phyloP scores from a whole-genome alignment of 2,113 vertebrate genomes.

The Sclerurus mexicanus region DNA sequence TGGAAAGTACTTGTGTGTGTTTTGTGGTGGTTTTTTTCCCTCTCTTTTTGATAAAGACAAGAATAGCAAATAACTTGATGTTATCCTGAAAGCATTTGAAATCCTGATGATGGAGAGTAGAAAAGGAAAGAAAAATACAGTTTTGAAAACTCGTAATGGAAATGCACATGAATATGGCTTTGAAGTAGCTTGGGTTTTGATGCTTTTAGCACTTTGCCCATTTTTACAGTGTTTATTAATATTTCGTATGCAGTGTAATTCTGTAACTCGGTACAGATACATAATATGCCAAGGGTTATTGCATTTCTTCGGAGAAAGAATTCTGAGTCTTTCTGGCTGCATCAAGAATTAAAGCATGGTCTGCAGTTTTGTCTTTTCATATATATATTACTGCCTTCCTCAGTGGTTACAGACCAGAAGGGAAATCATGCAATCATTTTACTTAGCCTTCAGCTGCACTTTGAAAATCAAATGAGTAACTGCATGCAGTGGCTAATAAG shows the following conservation, averaged over 20 bases:
- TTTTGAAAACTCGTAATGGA: background rate
- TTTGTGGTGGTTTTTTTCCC: background rate
- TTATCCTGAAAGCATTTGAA: background rate
- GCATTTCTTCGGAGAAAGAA: background rate
- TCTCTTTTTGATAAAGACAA: background rate
- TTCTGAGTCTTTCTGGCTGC: background rate
- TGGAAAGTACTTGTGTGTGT: background rate
- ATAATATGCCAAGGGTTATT: background rate
- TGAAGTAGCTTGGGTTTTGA: background rate
- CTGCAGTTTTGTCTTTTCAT: background rate
- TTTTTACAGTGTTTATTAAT: background rate
- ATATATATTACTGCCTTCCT: background rate
- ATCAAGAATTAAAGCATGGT: background rate
- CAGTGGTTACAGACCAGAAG: background rate
- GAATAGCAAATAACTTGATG: background rate
- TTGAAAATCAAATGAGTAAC: background rate
- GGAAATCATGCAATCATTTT: background rate
- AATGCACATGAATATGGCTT: background rate
- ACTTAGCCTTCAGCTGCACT: background rate
- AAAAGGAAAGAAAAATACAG: background rate
- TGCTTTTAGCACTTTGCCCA: background rate
- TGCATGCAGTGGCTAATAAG: background rate
- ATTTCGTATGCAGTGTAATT: background rate
- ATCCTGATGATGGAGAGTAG: background rate
- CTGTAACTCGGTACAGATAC: background rate